These are phyloP conservation scores for Parotocinclus haroldoi DNA, from an alignment of 2,797 vertebrate genomes.

Conservation along the genomic window DNA sequence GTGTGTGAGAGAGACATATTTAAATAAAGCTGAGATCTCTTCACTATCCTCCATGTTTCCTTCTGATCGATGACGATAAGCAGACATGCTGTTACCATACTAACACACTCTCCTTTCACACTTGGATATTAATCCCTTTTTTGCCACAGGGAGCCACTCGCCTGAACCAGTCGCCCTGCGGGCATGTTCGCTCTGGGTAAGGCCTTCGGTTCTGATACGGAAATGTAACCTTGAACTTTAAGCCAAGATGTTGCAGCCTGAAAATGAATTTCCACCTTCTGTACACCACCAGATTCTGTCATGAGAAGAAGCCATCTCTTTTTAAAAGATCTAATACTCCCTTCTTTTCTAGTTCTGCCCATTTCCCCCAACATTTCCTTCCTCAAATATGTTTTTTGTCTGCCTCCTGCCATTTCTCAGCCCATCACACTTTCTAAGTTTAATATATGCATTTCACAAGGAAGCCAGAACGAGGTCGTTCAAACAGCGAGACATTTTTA, in stretches of 20 bases:
- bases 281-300: conserved; percentile 19
- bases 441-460: conserved; percentile 54
- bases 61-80: conserved; percentile 42
- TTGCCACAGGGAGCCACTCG: conserved; percentile 34
- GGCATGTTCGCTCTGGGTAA: conserved; percentile 36
- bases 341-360: conserved; percentile 12
- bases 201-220: conserved; percentile 30
- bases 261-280: conserved; percentile 32
- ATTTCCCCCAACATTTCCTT: conserved; percentile 23
- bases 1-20: too few species aligned
- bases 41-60: conserved; percentile 17
- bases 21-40: conserved; percentile 4
- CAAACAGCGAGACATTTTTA: conserved; percentile 49
- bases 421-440: conserved; percentile 47
- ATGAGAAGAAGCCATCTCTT: conserved; percentile 27
- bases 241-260: conserved; percentile 19
- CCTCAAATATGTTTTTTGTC: conserved; percentile 7
- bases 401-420: conserved; percentile 35
- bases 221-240: conserved; percentile 42
- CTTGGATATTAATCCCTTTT: conserved; percentile 42
- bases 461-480: conserved; percentile 38
- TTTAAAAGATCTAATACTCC: conserved; percentile 35
- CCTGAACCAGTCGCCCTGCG: conserved; percentile 20
- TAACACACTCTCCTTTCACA: conserved; percentile 35
- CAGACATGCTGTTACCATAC: conserved; percentile 32